A percentile compares a stretch with the other conserved stretches of the same genome.
Conservation (phyloP, 2,113 vertebrate species). For the Hemiprocne comata region DNA sequence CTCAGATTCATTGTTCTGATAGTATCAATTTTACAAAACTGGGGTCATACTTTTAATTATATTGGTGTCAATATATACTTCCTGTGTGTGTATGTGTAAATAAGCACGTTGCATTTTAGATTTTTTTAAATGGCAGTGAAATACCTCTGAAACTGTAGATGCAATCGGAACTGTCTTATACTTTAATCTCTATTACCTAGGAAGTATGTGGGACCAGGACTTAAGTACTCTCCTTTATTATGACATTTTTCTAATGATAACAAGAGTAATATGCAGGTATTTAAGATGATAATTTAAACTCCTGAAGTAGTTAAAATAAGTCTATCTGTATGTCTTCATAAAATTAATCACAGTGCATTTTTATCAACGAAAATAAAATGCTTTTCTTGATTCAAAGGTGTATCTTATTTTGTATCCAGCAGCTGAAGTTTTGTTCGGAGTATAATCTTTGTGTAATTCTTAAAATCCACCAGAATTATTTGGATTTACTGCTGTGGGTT, state of each 20-base stretch:
- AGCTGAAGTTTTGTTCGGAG: not conserved
- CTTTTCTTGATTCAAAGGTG: not conserved
- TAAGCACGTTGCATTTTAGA: not conserved
- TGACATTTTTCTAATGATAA: not conserved
- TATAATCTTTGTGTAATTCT: not conserved
- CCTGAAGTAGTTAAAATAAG: not conserved
- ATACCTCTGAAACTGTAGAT: not conserved
- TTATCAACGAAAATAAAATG: not conserved
- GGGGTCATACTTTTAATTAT: not conserved
- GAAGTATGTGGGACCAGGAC: not conserved
- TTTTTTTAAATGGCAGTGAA: not conserved
- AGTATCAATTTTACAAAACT: not conserved
- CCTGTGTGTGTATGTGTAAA: not conserved
- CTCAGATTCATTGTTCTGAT: not conserved
- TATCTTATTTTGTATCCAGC: not conserved
- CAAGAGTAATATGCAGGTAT: not conserved
- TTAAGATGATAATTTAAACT: not conserved
- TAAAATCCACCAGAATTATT: not conserved
- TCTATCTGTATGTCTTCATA: not conserved
- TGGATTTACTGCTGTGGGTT: not conserved
- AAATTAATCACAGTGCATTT: not conserved
- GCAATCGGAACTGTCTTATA: not conserved
- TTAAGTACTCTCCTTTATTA: not conserved
- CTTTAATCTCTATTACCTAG: not conserved
- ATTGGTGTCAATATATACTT: not conserved